Conservation (phyloP, 2,113 vertebrate genomes). For the Chloropsis cyanopogon region DNA sequence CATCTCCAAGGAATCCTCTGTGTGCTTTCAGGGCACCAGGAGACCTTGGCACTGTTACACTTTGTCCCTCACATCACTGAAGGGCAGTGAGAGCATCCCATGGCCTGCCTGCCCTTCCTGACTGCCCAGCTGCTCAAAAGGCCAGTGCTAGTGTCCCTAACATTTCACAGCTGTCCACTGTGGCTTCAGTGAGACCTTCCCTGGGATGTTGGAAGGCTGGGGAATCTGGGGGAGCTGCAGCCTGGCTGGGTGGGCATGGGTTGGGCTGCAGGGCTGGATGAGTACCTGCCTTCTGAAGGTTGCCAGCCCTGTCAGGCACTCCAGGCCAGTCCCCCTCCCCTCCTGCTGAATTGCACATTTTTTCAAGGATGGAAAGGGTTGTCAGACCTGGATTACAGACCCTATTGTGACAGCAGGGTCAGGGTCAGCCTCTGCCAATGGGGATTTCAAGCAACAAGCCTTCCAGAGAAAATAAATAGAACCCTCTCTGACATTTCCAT, state of each 20-base stretch:
- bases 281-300: not conserved
- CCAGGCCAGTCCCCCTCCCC: not conserved
- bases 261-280: not conserved
- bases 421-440: not conserved
- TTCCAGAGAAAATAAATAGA: constrained; percentile 8
- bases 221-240: not conserved
- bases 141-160: not conserved
- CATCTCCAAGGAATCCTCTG: not conserved
- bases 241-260: rapidly evolving
- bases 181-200: not conserved
- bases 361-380: not conserved
- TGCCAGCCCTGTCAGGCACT: not conserved
- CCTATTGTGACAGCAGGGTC: not conserved
- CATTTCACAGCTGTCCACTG: not conserved
- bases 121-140: not conserved
- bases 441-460: not conserved
- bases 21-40: not conserved
- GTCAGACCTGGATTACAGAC: not conserved
- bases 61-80: rapidly evolving
- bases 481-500: not conserved
- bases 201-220: rapidly evolving
- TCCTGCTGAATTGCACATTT: rapidly evolving
- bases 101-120: not conserved
- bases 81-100: rapidly evolving
- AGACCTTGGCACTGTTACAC: not conserved